Evolutionary conservation across 2,113 vertebrate genomes (phyloP), one percentile per base, ranked within the genome.

Genomic region (Anser cygnoides): DNA sequence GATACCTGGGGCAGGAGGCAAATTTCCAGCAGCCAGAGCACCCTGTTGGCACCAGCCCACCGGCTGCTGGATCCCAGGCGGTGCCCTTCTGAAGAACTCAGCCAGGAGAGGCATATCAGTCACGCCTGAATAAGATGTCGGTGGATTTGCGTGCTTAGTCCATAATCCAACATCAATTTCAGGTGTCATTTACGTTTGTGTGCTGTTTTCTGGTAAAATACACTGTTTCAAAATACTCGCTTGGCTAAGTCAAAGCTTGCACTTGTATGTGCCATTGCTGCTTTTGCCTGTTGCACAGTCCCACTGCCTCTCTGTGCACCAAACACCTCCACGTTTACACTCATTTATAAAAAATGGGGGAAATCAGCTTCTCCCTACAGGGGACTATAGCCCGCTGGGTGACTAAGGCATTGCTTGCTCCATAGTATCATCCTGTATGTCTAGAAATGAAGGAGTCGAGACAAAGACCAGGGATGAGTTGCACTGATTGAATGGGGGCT

Each of bases 21-120:
- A n/a, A 93, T 80, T 85, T 87, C 79, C 43, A 81, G 95, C 95
- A 97, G 91, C 92, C 57, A 92, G 76, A 89, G 62, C 75, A 79
- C 75, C 29, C 28, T 18, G 85, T 33, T 57, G 2, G 4, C 0
- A 13, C 80, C 86, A 62, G 83, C 29, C 43, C 1, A 1, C 4
- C 73, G 6, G 82, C 87, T 49, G 70, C 84, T 75, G 20, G n/a
- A 33, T 75, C 43, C 74, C 55, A 67, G 4, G 1, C 68, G 15
- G 86, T 0, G 3, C 80, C 79, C 55, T 58, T 35, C 59, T 4
- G 3, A 81, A n/a, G 84, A 83, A 25, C 86, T 17, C 4, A 0
- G 29, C 90, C 52, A 37, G 90, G 91, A 93, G 50, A 88, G 70
- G 55, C 79, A 13, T 39, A 92, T 94, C 94, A 71, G 55, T 77